These are phyloP conservation scores for Coregonus clupeaformis DNA, from an alignment of 2,113 vertebrate species.

Conservation along the genomic window DNA sequence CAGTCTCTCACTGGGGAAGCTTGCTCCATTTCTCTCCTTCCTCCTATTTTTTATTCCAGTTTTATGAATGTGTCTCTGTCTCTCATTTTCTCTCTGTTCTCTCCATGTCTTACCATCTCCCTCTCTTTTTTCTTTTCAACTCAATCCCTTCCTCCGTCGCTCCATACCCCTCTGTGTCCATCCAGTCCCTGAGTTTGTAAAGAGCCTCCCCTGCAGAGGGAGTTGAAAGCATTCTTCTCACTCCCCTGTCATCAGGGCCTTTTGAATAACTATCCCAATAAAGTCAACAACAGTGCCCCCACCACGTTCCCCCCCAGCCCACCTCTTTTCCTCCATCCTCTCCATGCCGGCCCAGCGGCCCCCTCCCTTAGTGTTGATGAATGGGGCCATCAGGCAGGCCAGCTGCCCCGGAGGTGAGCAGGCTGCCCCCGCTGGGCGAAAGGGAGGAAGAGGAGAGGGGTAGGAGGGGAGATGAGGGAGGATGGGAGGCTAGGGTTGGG, in stretches of 20 bases:
- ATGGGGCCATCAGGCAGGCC: constrained; percentile 76
- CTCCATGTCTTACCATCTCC: constrained; percentile 18
- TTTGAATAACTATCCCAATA: constrained; percentile 75
- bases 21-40: constrained; percentile 18
- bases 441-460: constrained; percentile 54
- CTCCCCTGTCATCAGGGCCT: constrained; percentile 68
- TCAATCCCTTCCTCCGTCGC: constrained; percentile 20
- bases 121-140: constrained; percentile 6
- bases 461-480: constrained; percentile 21
- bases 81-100: constrained; percentile 38
- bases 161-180: constrained; percentile 35
- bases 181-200: constrained; percentile 54
- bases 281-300: constrained; percentile 65
- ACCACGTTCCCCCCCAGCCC: constrained; percentile 16
- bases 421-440: constrained; percentile 61
- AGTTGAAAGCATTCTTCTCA: constrained; percentile 73
- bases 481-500: constrained; percentile 35
- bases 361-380: constrained; percentile 64
- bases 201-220: constrained; percentile 59
- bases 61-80: constrained; percentile 19
- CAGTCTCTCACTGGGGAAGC: constrained; percentile 11
- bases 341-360: constrained; percentile 41
- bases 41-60: constrained; percentile 25
- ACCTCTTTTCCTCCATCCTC: constrained; percentile 12
- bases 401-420: constrained; percentile 79